Evolutionary conservation across 2,888 invertebrate genomes (phyloP).

Genomic region (Bursaphelenchus okinawaensis): DNA sequence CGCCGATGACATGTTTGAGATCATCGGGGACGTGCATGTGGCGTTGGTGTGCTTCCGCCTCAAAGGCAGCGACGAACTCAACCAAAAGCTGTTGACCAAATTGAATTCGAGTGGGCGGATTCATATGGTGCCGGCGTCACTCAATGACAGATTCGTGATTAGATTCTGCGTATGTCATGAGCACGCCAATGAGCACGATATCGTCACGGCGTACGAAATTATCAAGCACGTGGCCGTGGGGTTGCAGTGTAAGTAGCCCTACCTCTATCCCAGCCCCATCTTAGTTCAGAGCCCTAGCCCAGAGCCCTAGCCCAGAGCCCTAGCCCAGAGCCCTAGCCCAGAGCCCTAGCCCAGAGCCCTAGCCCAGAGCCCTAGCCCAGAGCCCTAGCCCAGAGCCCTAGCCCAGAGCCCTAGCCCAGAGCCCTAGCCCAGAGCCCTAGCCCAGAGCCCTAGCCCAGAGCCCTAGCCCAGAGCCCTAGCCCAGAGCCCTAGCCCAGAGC

Average conservation of each 20-base stretch:
- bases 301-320: too few species aligned
- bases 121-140: conserved; percentile 73
- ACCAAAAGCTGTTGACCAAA: conserved; percentile 81
- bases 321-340: too few species aligned
- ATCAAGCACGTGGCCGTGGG: conserved; percentile 58
- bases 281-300: too few species aligned
- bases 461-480: too few species aligned
- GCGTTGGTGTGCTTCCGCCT: conserved; percentile 58
- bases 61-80: conserved; percentile 67
- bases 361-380: too few species aligned
- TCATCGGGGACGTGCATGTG: conserved; percentile 55
- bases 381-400: too few species aligned
- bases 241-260: conserved; percentile 69
- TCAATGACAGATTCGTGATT: conserved; percentile 56
- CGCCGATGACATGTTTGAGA: conserved; percentile 55
- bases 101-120: conserved; percentile 90
- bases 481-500: too few species aligned
- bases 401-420: too few species aligned
- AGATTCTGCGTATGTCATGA: conserved; percentile 84
- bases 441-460: too few species aligned
- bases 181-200: conserved; percentile 75
- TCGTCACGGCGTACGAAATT: conserved; percentile 63
- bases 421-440: too few species aligned
- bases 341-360: too few species aligned
- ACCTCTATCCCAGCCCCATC: too few species aligned